A percentile compares a stretch with the other conserved stretches of the same genome.
Conservation (phyloP, 1,140 invertebrate genomes). For the Tetraneura akinire region DNA sequence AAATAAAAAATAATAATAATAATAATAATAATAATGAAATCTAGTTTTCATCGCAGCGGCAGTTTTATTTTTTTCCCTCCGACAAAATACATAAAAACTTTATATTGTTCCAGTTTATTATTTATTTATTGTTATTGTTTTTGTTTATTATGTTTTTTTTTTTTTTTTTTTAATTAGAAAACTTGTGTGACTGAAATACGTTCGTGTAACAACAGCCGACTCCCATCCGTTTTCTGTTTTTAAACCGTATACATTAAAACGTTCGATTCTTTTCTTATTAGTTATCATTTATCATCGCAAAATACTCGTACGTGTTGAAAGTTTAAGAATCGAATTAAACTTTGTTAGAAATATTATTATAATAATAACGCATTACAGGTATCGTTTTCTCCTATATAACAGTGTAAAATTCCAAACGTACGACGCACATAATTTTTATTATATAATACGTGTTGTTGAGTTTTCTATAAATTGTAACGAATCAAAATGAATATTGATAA, state of each 20-base stretch:
- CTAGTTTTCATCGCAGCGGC: neutral
- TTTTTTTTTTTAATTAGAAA: conserved; percentile 35
- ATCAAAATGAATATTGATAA: no score
- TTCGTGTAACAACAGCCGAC: neutral
- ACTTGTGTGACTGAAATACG: conserved; percentile 26
- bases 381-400: no score
- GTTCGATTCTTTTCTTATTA: neutral
- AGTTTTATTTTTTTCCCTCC: neutral
- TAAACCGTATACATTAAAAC: neutral
- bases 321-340: no score
- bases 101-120: conserved; percentile 24
- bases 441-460: no score
- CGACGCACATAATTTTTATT: no score
- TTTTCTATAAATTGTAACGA: no score
- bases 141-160: conserved; percentile 2
- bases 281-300: neutral
- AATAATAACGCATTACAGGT: no score
- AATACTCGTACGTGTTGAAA: no score
- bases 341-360: no score
- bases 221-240: neutral
- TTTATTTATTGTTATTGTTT: conserved; percentile 33
- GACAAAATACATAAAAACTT: conserved; percentile 27
- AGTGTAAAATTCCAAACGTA: no score
- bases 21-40: neutral
- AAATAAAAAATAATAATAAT: no score